Percentiles rank a stretch among this genome's conserved stretches.
These are phyloP conservation scores for Onychostoma macrolepis DNA, from an alignment of 2,113 vertebrate species.

Conservation along the genomic window DNA sequence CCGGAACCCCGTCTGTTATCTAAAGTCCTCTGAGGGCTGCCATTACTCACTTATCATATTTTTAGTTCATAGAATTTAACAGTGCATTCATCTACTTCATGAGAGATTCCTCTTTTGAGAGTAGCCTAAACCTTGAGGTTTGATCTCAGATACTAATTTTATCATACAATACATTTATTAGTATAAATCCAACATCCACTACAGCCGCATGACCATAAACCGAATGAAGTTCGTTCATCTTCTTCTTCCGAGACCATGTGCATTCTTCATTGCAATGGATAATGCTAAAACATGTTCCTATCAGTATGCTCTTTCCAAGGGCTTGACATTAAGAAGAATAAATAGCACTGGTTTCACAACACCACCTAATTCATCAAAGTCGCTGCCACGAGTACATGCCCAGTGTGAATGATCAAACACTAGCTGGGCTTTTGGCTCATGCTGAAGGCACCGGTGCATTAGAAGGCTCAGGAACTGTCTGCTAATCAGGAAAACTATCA, in stretches of 20 bases:
- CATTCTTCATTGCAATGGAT: slow-evolving; percentile 49
- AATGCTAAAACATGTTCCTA: slow-evolving; percentile 48
- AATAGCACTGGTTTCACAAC: slow-evolving; percentile 54
- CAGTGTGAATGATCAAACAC: slow-evolving; percentile 58
- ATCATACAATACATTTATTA: slow-evolving; percentile 31
- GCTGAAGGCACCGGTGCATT: slow-evolving; percentile 28
- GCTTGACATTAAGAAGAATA: slow-evolving; percentile 60
- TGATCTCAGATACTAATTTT: slow-evolving; percentile 29
- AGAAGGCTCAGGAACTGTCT: slow-evolving; percentile 38
- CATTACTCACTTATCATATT: background rate
- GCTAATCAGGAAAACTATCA: slow-evolving; percentile 41
- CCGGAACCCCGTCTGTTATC: background rate
- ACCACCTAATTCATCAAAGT: slow-evolving; percentile 62
- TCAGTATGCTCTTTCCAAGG: slow-evolving; percentile 55
- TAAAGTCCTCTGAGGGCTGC: slow-evolving; percentile 6
- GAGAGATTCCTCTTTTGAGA: slow-evolving; percentile 13
- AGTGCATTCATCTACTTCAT: slow-evolving; percentile 14
- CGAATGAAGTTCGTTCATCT: slow-evolving; percentile 27
- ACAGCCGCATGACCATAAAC: slow-evolving; percentile 18
- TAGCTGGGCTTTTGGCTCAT: slow-evolving; percentile 37
- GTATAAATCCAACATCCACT: slow-evolving; percentile 27
- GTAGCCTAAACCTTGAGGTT: background rate
- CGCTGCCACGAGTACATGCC: slow-evolving; percentile 51
- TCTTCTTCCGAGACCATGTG: slow-evolving; percentile 7
- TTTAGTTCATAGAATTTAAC: slow-evolving; percentile 6